A percentile compares a stretch with the other conserved stretches of the same genome.
These are phyloP conservation scores for Amblyraja radiata DNA, from an alignment of 2,797 vertebrate species.

Conservation along the genomic window DNA sequence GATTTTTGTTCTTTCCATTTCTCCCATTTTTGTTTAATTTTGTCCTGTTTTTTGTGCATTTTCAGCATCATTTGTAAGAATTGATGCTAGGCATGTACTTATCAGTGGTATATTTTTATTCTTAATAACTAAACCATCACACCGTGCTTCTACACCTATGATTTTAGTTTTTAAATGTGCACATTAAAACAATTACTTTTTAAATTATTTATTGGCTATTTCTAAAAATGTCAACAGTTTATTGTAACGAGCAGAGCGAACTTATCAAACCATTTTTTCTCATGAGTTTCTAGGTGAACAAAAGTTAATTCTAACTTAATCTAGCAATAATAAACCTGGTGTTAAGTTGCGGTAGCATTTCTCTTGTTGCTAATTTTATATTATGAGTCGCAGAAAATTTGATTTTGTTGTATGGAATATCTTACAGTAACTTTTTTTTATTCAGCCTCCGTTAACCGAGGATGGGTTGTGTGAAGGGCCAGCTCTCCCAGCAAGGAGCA, in stretches of 20 bases:
- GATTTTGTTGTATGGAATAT: neutral
- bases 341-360: neutral
- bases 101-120: neutral
- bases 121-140: neutral
- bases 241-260: neutral
- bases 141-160: neutral
- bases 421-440: slow-evolving; percentile 35
- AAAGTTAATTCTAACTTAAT: neutral
- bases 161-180: neutral
- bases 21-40: neutral
- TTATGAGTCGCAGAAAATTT: neutral
- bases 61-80: neutral
- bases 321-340: neutral
- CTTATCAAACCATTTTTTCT: neutral
- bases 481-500: slow-evolving; percentile 79
- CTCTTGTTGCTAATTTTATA: neutral
- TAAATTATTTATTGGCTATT: neutral
- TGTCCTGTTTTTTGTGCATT: neutral
- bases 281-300: neutral
- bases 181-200: neutral
- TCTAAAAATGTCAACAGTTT: neutral
- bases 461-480: slow-evolving; percentile 76
- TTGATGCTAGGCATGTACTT: neutral
- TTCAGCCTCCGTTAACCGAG: slow-evolving; percentile 77
- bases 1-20: neutral